Base-by-base conservation (phyloP, 23 tunicate species). In the Corella eumyota region DNA sequence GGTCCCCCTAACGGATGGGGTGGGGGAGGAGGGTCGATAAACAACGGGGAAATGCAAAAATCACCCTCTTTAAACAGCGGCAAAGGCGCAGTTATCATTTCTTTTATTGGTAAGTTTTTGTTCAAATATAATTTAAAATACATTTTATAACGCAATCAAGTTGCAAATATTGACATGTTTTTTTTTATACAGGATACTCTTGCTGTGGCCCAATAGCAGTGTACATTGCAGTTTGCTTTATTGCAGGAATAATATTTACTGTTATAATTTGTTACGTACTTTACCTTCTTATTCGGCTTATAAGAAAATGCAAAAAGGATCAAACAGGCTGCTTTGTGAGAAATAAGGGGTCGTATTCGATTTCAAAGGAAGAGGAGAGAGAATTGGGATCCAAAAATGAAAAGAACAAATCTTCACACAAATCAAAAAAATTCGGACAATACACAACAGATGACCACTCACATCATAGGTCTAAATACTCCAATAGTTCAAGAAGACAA, bases 1-100 rank as follows among this genome's bases (percentile, higher is more conserved):
- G 96, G 96, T 20, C 61, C 96, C 5, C 50, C 66, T 35, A 62
- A 62, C 30, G 88, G 88, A 49, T 78, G 88, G 88, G 96, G 96
- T 15, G 96, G 96, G 1, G 96, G 96, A 21, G 94, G 83, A 6
- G 95, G 95, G 6, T 78, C 88, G 1, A 20, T 88, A 29, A 78
- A 78, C 50, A 79, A 79, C 67, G 96, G 85, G 11, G 80, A 73
- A 40, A 61, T 34, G 11, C 66, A 66, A 62, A 35, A 53, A 33
- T 56, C 37, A 24, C 15, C 50, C 0, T 26, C 48, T 4, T 34
- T 68, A 13, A 72, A 78, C 34, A 23, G 25, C 4, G 88, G 87
- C 9, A 34, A 37, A 38, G 96, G 96, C 24, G 71, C 88, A 5
- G 96, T 79, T 4, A 79, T 64, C 7, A 88, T 88, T 6, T 32